Conservation (phyloP, 2,113 vertebrate species). For the Eolophus roseicapilla region DNA sequence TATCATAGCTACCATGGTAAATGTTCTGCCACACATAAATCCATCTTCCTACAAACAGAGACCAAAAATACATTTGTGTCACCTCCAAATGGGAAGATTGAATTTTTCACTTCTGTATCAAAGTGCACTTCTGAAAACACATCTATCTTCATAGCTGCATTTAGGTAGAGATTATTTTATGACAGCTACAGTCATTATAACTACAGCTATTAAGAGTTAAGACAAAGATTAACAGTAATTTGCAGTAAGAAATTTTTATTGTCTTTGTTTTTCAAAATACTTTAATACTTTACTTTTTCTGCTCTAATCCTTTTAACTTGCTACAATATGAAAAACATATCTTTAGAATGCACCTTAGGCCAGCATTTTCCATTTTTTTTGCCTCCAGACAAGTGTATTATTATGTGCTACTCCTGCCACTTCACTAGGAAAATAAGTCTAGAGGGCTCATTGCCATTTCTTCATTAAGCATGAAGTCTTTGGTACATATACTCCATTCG, state of each 20-base stretch:
- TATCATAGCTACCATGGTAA: constrained; percentile 25
- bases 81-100: background rate
- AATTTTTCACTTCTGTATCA: background rate
- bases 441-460: background rate
- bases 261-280: background rate
- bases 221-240: background rate
- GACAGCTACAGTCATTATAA: background rate
- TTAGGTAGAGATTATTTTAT: background rate
- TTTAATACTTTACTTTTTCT: background rate
- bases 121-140: background rate
- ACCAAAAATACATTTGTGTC: constrained; percentile 22
- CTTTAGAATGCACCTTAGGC: background rate
- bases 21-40: background rate
- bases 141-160: background rate
- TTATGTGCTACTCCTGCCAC: background rate
- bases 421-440: background rate
- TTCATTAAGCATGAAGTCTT: background rate
- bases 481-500: background rate
- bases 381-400: background rate
- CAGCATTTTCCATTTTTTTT: background rate
- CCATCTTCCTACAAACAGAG: constrained; percentile 16
- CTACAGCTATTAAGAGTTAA: background rate
- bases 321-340: background rate
- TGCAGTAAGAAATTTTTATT: background rate
- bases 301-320: background rate